phyloP scores from a whole-genome alignment of 2,888 invertebrate genomes.

The Chloromyia formosa region DNA sequence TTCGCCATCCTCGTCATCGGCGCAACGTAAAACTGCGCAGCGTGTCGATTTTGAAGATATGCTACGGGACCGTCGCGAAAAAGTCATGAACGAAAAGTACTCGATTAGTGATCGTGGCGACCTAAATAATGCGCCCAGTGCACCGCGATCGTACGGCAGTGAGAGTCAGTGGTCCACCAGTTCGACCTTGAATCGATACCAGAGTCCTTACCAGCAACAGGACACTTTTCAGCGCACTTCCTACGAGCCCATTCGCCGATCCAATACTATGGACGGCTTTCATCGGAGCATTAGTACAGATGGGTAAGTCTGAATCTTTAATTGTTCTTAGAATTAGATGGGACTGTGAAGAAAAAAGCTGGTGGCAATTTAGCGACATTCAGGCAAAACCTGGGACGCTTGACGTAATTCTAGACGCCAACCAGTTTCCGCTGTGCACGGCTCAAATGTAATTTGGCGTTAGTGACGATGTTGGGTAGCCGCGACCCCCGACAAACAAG shows the following conservation, averaged over 20 bases:
- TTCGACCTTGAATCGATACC: slow-evolving; percentile 3
- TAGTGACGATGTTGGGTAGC: background rate
- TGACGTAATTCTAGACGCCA: slow-evolving; percentile 35
- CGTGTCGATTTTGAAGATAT: slow-evolving; percentile 63
- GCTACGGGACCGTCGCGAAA: slow-evolving; percentile 63
- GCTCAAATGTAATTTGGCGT: background rate
- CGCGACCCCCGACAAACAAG: background rate
- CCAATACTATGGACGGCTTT: slow-evolving; percentile 55
- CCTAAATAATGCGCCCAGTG: slow-evolving; percentile 39
- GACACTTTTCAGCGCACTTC: slow-evolving; percentile 53
- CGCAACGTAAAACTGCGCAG: slow-evolving; percentile 58
- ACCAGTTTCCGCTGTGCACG: slow-evolving; percentile 31
- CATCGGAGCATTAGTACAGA: slow-evolving; percentile 53
- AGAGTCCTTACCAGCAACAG: slow-evolving; percentile 18
- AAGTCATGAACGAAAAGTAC: slow-evolving; percentile 58
- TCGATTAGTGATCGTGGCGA: slow-evolving; percentile 50
- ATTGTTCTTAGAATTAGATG: background rate
- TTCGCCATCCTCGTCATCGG: slow-evolving; percentile 50
- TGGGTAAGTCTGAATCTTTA: slow-evolving; percentile 52
- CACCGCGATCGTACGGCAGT: slow-evolving; percentile 26
- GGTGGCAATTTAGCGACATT: background rate
- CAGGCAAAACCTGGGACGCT: background rate
- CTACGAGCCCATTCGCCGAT: slow-evolving; percentile 54
- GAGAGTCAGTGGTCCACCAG: slow-evolving; percentile 43
- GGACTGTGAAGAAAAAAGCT: background rate